Percentiles rank a stretch among this genome's conserved stretches.
These are phyloP conservation scores for Drosophila histrio DNA, from an alignment of 2,888 invertebrate species.

Conservation along the genomic window DNA sequence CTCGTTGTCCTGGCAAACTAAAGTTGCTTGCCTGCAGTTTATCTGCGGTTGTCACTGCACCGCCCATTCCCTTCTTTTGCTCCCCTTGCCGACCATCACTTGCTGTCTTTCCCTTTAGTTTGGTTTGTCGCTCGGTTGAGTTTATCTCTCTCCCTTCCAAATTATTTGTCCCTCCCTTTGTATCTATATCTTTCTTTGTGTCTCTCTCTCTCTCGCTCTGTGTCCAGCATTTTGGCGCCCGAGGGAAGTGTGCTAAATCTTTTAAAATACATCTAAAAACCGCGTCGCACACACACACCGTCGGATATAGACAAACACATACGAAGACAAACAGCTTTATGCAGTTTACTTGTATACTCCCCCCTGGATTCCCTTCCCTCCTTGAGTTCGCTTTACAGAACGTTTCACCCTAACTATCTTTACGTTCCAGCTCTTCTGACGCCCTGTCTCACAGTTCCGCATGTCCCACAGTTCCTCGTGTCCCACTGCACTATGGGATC, in stretches of 20 bases:
- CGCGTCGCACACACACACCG: conserved; percentile 29
- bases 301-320: not conserved
- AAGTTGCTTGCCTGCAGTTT: conserved; percentile 61
- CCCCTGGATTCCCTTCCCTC: not conserved
- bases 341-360: conserved; percentile 56
- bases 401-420: conserved; percentile 20
- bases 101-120: not conserved
- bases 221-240: conserved; percentile 66
- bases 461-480: not conserved
- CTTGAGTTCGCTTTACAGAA: not conserved
- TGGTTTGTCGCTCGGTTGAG: conserved; percentile 53
- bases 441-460: not conserved
- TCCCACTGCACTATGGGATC: too few species aligned
- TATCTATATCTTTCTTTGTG: not conserved
- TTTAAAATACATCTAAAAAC: conserved; percentile 71
- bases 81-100: not conserved
- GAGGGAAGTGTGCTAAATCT: conserved; percentile 68
- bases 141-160: not conserved
- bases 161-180: not conserved
- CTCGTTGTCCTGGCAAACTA: conserved; percentile 5
- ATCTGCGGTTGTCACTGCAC: conserved; percentile 58
- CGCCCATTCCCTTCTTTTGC: not conserved
- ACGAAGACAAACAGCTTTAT: conserved; percentile 61
- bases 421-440: conserved; percentile 23
- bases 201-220: not conserved